These are phyloP conservation scores for Paradisaea rubra DNA, from an alignment of 2,113 vertebrate genomes.

Conservation along the genomic window DNA sequence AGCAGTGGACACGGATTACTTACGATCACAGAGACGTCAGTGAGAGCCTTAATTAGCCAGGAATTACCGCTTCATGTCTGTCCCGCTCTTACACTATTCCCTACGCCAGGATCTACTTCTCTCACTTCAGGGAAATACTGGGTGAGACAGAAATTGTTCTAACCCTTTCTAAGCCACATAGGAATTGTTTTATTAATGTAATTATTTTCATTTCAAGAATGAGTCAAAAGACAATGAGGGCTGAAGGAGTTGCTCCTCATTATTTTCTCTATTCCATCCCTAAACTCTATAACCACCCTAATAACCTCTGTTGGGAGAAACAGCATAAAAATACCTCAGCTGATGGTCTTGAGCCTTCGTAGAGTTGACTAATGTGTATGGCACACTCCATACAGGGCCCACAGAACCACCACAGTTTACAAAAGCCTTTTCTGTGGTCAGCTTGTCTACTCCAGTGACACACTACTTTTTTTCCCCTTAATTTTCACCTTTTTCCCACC, in stretches of 20 bases:
- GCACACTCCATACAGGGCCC: background rate
- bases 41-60: background rate
- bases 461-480: background rate
- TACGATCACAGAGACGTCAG: background rate
- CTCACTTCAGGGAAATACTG: background rate
- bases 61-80: background rate
- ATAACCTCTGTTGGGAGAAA: background rate
- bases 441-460: background rate
- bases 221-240: background rate
- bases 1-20: background rate
- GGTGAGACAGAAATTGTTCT: background rate
- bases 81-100: background rate
- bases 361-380: background rate
- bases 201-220: background rate
- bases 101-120: background rate
- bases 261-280: background rate
- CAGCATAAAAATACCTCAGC: background rate
- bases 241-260: background rate
- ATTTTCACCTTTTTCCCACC: background rate
- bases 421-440: background rate
- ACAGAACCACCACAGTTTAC: background rate
- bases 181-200: background rate
- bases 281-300: background rate
- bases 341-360: background rate
- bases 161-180: background rate